A percentile compares a stretch with the other conserved stretches of the same genome.
phyloP scores from a whole-genome alignment of 2,797 vertebrate species.

The Emydoidea blandingii region DNA sequence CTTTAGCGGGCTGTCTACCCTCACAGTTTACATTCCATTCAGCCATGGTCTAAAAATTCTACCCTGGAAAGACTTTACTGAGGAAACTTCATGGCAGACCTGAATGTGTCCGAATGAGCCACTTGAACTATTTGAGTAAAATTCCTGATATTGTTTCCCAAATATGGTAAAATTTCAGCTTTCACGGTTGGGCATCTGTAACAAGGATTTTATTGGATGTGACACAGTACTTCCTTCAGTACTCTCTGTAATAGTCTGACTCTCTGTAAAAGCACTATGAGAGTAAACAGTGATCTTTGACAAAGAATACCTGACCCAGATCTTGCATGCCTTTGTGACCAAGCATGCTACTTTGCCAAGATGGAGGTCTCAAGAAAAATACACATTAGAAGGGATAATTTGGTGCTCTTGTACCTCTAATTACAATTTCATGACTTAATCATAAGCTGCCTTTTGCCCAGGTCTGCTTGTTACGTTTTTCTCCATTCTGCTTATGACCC shows the following conservation, averaged over 20 bases:
- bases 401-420: conserved; percentile 65
- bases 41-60: background rate
- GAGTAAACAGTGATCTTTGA: background rate
- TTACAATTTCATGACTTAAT: conserved; percentile 76
- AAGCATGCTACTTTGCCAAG: conserved; percentile 6
- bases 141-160: background rate
- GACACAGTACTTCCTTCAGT: background rate
- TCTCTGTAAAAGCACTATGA: background rate
- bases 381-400: conserved; percentile 49
- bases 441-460: conserved; percentile 69
- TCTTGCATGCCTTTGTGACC: background rate
- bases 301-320: background rate
- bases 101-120: background rate
- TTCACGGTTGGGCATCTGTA: background rate
- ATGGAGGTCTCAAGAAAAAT: conserved; percentile 34
- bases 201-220: background rate
- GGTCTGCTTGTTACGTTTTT: conserved; percentile 73
- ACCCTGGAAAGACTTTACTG: background rate
- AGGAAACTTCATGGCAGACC: background rate
- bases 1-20: background rate
- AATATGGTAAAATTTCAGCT: conserved; percentile 12
- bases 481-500: conserved; percentile 43
- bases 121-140: background rate
- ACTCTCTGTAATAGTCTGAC: background rate
- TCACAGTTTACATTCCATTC: background rate